phyloP scores from a whole-genome alignment of 2,113 vertebrate species.

The Chloropsis hardwickii region DNA sequence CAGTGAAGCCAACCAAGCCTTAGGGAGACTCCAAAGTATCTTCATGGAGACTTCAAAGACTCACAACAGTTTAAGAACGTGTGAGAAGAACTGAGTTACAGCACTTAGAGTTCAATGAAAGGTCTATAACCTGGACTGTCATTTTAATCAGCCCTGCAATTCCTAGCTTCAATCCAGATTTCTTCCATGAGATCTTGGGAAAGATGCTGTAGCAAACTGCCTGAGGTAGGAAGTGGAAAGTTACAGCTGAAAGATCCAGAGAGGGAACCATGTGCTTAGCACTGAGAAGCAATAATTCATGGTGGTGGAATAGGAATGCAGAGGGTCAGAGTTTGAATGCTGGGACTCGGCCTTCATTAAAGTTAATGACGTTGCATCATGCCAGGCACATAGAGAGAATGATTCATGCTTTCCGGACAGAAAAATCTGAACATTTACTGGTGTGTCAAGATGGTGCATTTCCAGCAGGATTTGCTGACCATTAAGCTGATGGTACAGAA shows the following conservation, averaged over 20 bases:
- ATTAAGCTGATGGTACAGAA: not conserved
- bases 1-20: not conserved
- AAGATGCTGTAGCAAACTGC: not conserved
- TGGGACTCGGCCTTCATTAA: not conserved
- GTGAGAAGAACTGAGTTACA: not conserved
- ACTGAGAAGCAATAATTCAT: not conserved
- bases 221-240: not conserved
- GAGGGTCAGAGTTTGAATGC: not conserved
- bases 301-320: not conserved
- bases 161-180: not conserved
- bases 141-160: not conserved
- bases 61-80: not conserved
- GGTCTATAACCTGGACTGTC: not conserved
- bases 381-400: not conserved
- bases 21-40: not conserved
- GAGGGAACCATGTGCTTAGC: rapidly evolving
- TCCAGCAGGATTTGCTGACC: not conserved
- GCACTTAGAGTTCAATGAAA: not conserved
- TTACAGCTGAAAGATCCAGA: not conserved
- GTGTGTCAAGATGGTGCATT: not conserved
- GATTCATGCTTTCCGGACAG: not conserved
- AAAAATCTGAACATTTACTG: not conserved
- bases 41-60: not conserved
- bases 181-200: not conserved
- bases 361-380: not conserved